These are phyloP conservation scores for Molorchus minor DNA, from an alignment of 2,888 invertebrate species.

Conservation along the genomic window DNA sequence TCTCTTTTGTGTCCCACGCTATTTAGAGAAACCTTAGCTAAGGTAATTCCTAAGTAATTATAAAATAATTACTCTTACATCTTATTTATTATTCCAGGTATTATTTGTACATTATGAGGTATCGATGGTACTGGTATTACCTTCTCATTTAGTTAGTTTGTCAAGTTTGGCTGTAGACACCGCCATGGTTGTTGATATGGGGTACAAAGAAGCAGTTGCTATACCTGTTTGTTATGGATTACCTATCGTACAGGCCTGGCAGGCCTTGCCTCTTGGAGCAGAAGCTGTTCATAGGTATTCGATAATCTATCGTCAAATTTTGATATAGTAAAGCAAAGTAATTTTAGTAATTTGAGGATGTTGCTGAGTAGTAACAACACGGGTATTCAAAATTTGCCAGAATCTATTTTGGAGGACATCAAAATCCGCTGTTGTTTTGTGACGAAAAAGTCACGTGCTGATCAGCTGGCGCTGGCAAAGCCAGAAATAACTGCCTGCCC, in stretches of 20 bases:
- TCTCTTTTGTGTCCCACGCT: slow-evolving; percentile 83
- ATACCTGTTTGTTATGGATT: slow-evolving; percentile 89
- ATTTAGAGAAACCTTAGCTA: slow-evolving; percentile 87
- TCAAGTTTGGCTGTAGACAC: slow-evolving; percentile 84
- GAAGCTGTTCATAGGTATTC: slow-evolving; percentile 73
- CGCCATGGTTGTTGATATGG: slow-evolving; percentile 87
- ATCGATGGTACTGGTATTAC: slow-evolving; percentile 69
- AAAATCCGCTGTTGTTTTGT: slow-evolving; percentile 90
- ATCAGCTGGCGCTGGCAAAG: slow-evolving; percentile 63
- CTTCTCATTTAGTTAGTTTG: slow-evolving; percentile 84
- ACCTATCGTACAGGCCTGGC: slow-evolving; percentile 85
- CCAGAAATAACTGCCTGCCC: slow-evolving; percentile 66
- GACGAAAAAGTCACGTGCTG: slow-evolving; percentile 75
- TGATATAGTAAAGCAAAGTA: slow-evolving; percentile 12
- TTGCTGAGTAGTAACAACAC: slow-evolving; percentile 64
- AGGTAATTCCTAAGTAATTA: slow-evolving; percentile 64
- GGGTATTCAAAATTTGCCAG: slow-evolving; percentile 64
- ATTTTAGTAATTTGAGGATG: slow-evolving; percentile 54
- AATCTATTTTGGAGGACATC: slow-evolving; percentile 77
- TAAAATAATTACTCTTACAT: slow-evolving; percentile 6
- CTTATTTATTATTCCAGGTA: slow-evolving; percentile 47
- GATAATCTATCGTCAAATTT: neutral
- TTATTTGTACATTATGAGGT: slow-evolving; percentile 94
- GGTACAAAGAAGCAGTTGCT: slow-evolving; percentile 82
- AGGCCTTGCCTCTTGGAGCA: slow-evolving; percentile 82